Evolutionary conservation across 2,888 invertebrate species (phyloP), one percentile per base, ranked within the genome.

Genomic region (Argyresthia albistria): DNA sequence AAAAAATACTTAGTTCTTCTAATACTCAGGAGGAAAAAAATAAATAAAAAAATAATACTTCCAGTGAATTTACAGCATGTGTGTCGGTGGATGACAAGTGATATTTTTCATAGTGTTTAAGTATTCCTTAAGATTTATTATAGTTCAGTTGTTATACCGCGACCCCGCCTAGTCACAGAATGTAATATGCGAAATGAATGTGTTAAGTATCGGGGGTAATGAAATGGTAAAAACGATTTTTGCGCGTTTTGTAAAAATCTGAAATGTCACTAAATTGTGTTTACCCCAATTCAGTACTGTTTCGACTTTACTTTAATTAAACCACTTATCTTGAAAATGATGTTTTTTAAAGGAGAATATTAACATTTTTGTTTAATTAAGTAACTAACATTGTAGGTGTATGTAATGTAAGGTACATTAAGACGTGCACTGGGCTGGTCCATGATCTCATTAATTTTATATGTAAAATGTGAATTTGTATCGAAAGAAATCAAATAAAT

Each of bases 81-180:
- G 59, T 55, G 59, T 60, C 55, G 61, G 71, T 76, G 76, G 70
- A 70, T 66, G 74, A 73, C 70, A 78, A 80, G 84, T 84, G 83
- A 84, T 84, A 84, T 80, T 80, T 75, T 72, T 69, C 11, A 46
- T 46, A 46, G 46, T 35, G 15, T 46, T 11, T 46, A 46, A 25
- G 46, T 51, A 50, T 25, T 25, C 6, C 53, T 50, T 59, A 62
- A 62, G 64, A 59, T 53, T 56, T 55, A 49, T 50, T 61, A 57
- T 65, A 65, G 65, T 63, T 63, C 60, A 59, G 56, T 25, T 25
- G 25, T 6, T 59, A 64, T 56, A 60, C 70, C 71, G 74, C 70
- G 71, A 70, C 73, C 77, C 81, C 81, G 83, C 82, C 84, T 84
- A 84, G 83, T 83, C 82, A 79, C 76, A 72, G 73, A 73, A 69